These are phyloP conservation scores for Himalopsyche phryganea DNA, from an alignment of 1,140 invertebrate species.

Conservation along the genomic window DNA sequence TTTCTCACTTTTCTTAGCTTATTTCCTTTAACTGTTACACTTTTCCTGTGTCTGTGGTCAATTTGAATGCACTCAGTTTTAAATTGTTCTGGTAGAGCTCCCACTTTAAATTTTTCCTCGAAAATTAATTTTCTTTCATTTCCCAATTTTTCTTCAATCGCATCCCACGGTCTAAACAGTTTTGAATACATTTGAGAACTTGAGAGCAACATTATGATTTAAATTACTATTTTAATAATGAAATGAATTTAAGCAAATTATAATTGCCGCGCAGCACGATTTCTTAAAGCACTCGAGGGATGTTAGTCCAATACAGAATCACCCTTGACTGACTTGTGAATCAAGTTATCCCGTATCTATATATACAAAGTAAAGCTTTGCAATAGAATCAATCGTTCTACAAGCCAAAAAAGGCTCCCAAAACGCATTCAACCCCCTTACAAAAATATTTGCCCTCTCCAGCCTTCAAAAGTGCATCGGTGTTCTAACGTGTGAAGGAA, in stretches of 20 bases:
- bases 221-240: too few species aligned
- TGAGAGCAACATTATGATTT: too few species aligned
- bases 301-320: constrained; percentile 2
- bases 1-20: constrained; percentile 48
- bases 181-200: constrained; percentile 35
- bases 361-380: constrained; percentile 25
- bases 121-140: constrained; percentile 40
- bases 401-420: constrained; percentile 27
- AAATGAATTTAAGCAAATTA: too few species aligned
- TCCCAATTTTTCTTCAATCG: constrained; percentile 39
- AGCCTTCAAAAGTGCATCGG: constrained; percentile 1
- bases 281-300: constrained; percentile 12
- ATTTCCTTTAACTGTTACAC: constrained; percentile 40
- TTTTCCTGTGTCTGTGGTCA: constrained; percentile 6
- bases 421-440: constrained; percentile 22
- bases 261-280: too few species aligned
- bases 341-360: constrained; percentile 21
- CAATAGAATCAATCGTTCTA: constrained; percentile 22
- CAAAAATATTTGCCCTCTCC: constrained; percentile 5
- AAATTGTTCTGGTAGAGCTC: background rate
- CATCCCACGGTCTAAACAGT: constrained; percentile 51
- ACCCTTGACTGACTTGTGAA: constrained; percentile 24
- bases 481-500: background rate
- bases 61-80: background rate
- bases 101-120: constrained; percentile 39